Percentiles rank a stretch among this genome's conserved stretches.
These are phyloP conservation scores for Acrossocheilus wenchowensis DNA, from an alignment of 2,797 vertebrate species.

Conservation along the genomic window DNA sequence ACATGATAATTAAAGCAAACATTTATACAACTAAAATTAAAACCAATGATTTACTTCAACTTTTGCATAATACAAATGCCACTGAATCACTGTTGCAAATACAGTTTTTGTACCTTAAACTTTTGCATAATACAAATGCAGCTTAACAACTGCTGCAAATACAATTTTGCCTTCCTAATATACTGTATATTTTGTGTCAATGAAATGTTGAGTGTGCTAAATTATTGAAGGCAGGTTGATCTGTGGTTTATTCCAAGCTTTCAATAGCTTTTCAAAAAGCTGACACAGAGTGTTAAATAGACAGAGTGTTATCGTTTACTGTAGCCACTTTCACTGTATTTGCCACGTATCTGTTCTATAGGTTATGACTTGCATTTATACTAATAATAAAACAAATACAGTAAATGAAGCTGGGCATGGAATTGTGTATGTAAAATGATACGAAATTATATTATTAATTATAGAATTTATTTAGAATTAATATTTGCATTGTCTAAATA, in stretches of 20 bases:
- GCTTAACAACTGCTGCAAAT: neutral
- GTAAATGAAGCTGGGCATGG: constrained; percentile 50
- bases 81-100: constrained; percentile 79
- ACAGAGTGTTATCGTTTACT: constrained; percentile 32
- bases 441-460: neutral
- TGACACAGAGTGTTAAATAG: constrained; percentile 55
- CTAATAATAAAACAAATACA: constrained; percentile 55
- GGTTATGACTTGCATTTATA: constrained; percentile 49
- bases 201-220: constrained; percentile 84
- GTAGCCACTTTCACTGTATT: constrained; percentile 31
- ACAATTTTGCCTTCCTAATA: neutral
- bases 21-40: neutral
- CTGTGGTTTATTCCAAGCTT: constrained; percentile 66
- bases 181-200: constrained; percentile 75
- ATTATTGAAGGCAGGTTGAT: constrained; percentile 84
- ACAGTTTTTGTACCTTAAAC: constrained; percentile 40
- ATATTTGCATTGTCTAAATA: neutral
- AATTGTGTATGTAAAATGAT: neutral
- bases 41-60: neutral
- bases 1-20: neutral
- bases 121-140: neutral
- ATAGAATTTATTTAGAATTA: neutral
- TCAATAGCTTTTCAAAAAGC: constrained; percentile 67
- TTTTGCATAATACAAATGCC: neutral
- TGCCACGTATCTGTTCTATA: constrained; percentile 35